A percentile compares a stretch with the other conserved stretches of the same genome.
phyloP scores from a whole-genome alignment of 2,113 vertebrate genomes.

The Electrona antarctica region DNA sequence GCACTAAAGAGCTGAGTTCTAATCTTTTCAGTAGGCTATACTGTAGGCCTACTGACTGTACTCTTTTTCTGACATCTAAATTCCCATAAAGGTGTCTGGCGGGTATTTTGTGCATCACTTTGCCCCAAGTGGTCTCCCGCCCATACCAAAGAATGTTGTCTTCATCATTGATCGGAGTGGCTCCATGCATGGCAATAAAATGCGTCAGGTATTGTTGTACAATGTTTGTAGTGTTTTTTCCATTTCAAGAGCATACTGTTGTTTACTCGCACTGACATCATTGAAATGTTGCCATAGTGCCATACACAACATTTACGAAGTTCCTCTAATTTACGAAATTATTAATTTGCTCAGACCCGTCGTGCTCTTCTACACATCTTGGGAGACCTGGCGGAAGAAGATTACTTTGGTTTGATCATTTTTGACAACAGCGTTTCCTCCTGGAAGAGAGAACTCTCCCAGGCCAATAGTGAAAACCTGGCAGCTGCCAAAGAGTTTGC shows the following conservation, averaged over 20 bases:
- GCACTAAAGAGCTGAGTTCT: no score
- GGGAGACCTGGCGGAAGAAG: conserved; percentile 82
- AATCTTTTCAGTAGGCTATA: no score
- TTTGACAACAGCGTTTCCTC: conserved; percentile 73
- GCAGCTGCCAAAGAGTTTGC: conserved; percentile 82
- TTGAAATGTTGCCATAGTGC: no score
- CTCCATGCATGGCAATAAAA: conserved; percentile 88
- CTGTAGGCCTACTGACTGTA: no score
- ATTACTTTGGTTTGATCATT: conserved; percentile 87
- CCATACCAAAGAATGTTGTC: conserved; percentile 88
- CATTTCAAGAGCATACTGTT: no score
- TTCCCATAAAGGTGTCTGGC: conserved; percentile 78
- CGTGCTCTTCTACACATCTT: conserved; percentile 87
- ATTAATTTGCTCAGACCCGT: conserved; percentile 80
- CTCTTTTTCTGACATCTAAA: no score
- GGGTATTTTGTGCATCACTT: conserved; percentile 95
- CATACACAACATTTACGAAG: no score
- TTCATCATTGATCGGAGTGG: conserved; percentile 91
- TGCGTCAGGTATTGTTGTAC: conserved; percentile 82
- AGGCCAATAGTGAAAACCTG: conserved; percentile 81
- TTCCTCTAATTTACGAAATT: neutral
- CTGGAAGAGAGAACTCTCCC: conserved; percentile 85
- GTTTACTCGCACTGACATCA: no score
- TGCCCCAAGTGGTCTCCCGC: conserved; percentile 82
- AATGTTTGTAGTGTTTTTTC: no score